Evolutionary conservation across 2,797 vertebrate genomes (phyloP).

Genomic region (Phaenicophaeus curvirostris): DNA sequence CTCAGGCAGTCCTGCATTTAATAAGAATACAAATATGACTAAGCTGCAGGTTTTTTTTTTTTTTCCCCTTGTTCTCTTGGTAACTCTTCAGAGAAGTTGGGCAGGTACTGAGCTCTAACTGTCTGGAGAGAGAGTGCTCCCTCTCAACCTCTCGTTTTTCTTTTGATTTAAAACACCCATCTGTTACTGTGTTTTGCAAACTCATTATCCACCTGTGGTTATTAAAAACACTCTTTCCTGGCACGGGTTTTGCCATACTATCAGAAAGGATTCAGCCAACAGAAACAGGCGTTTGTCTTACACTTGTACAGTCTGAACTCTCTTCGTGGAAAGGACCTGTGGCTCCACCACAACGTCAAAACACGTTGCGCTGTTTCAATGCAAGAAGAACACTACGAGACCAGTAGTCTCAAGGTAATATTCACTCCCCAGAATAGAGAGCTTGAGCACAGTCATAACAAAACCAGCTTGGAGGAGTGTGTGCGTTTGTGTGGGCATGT

Average conservation of each 20-base stretch:
- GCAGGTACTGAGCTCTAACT: constrained; percentile 75
- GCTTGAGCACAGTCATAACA: neutral
- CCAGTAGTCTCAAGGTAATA: neutral
- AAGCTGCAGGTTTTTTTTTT: constrained; percentile 72
- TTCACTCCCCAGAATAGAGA: neutral
- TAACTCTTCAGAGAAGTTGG: constrained; percentile 65
- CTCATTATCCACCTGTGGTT: constrained; percentile 48
- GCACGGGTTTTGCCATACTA: neutral
- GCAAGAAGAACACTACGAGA: neutral
- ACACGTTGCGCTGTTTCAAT: neutral
- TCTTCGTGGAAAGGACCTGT: neutral
- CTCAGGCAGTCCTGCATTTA: constrained; percentile 79
- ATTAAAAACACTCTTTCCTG: constrained; percentile 31
- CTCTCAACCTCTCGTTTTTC: constrained; percentile 40
- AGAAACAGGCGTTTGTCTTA: neutral
- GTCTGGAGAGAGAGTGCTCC: constrained; percentile 49
- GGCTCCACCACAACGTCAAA: neutral
- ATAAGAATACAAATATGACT: constrained; percentile 79
- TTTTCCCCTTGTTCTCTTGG: constrained; percentile 63
- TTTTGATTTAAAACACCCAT: constrained; percentile 50
- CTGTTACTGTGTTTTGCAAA: constrained; percentile 49
- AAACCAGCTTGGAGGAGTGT: neutral
- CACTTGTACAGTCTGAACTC: neutral
- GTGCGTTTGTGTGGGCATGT: neutral
- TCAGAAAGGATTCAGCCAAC: neutral